phyloP scores from a whole-genome alignment of 2,113 vertebrate species.

The Proterorhinus semilunaris region DNA sequence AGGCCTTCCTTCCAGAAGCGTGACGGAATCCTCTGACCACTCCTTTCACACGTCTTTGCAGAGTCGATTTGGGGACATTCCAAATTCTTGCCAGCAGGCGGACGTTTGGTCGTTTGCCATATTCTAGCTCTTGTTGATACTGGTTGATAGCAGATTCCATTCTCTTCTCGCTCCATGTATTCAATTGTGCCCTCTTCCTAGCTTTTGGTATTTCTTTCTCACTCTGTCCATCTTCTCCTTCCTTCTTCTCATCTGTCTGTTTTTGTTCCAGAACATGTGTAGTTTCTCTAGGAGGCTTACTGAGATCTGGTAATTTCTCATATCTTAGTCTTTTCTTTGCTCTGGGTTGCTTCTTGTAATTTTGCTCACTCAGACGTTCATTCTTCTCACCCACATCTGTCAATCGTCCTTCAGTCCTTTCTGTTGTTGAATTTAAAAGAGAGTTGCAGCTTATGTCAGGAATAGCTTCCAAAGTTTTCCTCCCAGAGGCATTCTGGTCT shows the following conservation, averaged over 20 bases:
- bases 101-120: background rate
- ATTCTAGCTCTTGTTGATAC: background rate
- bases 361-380: background rate
- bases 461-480: background rate
- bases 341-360: no score
- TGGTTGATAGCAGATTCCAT: background rate
- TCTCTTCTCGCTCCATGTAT: background rate
- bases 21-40: background rate
- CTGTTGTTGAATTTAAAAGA: background rate
- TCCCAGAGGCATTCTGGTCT: background rate
- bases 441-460: background rate
- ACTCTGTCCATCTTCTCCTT: no score
- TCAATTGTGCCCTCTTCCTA: background rate
- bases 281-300: no score
- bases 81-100: background rate
- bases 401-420: background rate
- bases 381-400: background rate
- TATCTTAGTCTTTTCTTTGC: no score
- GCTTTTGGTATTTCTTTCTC: no score
- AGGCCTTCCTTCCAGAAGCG: background rate
- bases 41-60: background rate
- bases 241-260: no score
- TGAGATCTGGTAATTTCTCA: no score
- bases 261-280: no score
- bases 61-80: background rate